A percentile compares a stretch with the other conserved stretches of the same genome.
Conservation (phyloP, 1,140 invertebrate species). For the Stegodyphus mimosarum region DNA sequence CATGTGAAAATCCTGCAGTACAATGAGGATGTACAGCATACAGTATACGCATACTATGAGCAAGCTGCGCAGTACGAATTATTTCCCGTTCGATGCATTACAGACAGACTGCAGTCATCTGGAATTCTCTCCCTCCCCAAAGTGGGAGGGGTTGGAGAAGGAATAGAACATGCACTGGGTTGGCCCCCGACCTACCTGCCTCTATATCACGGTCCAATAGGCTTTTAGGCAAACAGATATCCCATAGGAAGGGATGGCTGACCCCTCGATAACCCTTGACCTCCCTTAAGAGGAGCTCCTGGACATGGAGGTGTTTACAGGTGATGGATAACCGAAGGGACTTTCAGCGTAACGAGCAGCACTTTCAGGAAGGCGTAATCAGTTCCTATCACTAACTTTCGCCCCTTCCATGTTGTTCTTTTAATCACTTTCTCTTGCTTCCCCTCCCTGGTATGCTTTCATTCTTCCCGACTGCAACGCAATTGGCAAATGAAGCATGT, state of each 20-base stretch:
- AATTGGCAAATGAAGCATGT: no score
- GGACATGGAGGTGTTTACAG: conserved; percentile 22
- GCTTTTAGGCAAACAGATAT: conserved; percentile 43
- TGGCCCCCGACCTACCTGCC: conserved; percentile 14
- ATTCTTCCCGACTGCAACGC: no score
- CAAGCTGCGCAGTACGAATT: no score
- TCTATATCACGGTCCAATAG: conserved; percentile 32
- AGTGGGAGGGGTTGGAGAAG: conserved; percentile 1
- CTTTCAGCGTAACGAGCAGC: conserved; percentile 39
- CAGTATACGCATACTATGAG: no score
- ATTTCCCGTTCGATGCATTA: neutral
- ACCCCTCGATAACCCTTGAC: conserved; percentile 39
- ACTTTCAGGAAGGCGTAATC: conserved; percentile 20
- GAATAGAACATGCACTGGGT: conserved; percentile 50
- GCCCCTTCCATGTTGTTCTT: conserved; percentile 10
- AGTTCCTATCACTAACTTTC: conserved; percentile 9
- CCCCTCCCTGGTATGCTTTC: no score
- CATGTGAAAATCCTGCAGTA: no score
- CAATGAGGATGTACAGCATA: no score
- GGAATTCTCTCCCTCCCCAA: neutral
- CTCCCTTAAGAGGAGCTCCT: neutral
- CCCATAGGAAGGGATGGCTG: neutral
- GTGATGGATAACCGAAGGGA: conserved; percentile 27
- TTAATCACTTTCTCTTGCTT: conserved; percentile 36
- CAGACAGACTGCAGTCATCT: neutral